phyloP scores from a whole-genome alignment of 2,113 vertebrate species.

The Elephantulus edwardii region DNA sequence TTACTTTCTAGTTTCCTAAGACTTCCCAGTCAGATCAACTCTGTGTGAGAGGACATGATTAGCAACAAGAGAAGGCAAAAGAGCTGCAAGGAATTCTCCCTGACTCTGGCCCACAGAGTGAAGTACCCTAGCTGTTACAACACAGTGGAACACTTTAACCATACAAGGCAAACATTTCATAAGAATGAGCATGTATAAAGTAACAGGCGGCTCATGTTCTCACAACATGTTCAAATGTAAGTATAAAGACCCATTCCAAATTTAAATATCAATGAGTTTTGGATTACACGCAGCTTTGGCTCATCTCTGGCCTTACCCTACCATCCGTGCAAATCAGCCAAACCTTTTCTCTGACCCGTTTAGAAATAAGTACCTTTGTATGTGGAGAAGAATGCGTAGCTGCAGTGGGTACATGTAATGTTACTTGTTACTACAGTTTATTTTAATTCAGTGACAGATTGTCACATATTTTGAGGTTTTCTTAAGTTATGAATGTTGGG shows the following conservation, averaged over 20 bases:
- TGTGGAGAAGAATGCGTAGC: not conserved
- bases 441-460: slow-evolving; percentile 64
- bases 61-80: not conserved
- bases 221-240: not conserved
- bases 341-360: not conserved
- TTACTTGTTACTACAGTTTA: slow-evolving; percentile 48
- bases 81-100: not conserved
- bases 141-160: slow-evolving; percentile 1
- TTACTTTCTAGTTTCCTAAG: not conserved
- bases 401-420: not conserved
- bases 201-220: slow-evolving; percentile 18
- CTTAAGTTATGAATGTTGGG: slow-evolving; percentile 29
- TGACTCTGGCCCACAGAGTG: not conserved
- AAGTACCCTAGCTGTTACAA: not conserved
- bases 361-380: slow-evolving; percentile 43
- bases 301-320: not conserved
- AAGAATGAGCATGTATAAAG: not conserved
- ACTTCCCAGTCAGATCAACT: not conserved
- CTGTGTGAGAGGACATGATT: not conserved
- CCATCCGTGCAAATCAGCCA: not conserved
- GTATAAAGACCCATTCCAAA: slow-evolving; percentile 8
- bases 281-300: not conserved
- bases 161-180: slow-evolving; percentile 29
- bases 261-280: slow-evolving; percentile 39
- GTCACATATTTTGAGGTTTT: slow-evolving; percentile 61